Evolutionary conservation across 92 coral and sea anemone genomes (phyloP), one percentile per base, ranked within the genome.

Genomic region (Parazoanthus darwini): DNA sequence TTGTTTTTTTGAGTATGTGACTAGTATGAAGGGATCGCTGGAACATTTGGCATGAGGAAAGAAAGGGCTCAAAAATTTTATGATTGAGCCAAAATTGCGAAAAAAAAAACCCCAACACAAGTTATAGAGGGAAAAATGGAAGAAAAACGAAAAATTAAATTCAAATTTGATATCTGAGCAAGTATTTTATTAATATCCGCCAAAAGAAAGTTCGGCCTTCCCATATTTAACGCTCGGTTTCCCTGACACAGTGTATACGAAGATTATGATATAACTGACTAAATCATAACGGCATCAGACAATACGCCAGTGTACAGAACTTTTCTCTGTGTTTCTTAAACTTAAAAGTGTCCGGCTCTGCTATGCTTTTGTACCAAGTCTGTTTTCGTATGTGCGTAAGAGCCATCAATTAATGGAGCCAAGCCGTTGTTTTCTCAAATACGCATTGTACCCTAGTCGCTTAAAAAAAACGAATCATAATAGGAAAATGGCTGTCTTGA

Each of bases 391-490:
- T 26, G 77, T 73, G 77, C 33, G 33, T 29, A 29, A 15, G 18
- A 33, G 23, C 77, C 16, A 73, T 25, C 3, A 73, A 29, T 73
- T 14, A 71, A 42, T 84, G 78, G 70, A 36, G 44, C 67, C 48
- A 35, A 72, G 78, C n/a, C 43, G 20, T n/a, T 84, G 79, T 84
- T 84, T 84, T 68, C 65, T 84, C 44, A 29, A 26, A 84, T 39
- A 22, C n/a, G 10, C 46, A 72, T 44, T 68, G 38, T 82, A 18
- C 36, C 35, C 63, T 22, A 29, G 33, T 68, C 68, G 86, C 38
- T 46, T 39, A 48, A 4, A 48, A 13, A 23, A 44, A 79, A 33
- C 16, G 0, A 2, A 46, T n/a, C 39, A 33, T 9, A 33, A 79
- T 54, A 46, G 82, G 44, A 63, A 58, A 63, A 20, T 23, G 26